These are phyloP conservation scores for Gisinianus flammeolus DNA, from an alignment of 2,888 invertebrate species.

Conservation along the genomic window DNA sequence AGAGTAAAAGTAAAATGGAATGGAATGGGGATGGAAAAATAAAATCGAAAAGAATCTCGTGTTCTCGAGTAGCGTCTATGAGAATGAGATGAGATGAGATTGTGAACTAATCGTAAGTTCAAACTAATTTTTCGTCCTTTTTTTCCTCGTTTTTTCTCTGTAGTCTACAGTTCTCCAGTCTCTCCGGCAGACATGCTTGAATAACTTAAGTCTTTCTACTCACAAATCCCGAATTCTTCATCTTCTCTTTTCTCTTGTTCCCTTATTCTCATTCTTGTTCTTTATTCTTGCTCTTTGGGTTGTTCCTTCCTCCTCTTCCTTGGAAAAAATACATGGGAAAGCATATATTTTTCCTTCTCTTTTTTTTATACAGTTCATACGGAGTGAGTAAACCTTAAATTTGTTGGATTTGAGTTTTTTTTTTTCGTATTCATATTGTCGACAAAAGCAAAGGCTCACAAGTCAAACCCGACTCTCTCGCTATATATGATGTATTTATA, in stretches of 20 bases:
- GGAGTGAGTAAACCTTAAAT: too few relatives aligned
- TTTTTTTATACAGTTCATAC: background rate
- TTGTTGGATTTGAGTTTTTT: too few relatives aligned
- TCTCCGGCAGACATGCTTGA: background rate
- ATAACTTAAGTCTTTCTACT: constrained; percentile 5
- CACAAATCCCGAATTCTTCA: background rate
- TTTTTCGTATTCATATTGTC: background rate
- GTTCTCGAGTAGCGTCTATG: too few relatives aligned
- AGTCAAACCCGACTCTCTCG: background rate
- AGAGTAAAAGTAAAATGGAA: constrained; percentile 23
- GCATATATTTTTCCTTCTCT: background rate
- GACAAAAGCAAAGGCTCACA: background rate
- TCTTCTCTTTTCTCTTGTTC: background rate
- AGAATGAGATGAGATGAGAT: background rate
- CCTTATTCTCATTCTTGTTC: background rate
- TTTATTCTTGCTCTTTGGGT: background rate
- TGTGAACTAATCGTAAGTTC: constrained; percentile 24
- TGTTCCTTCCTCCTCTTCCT: background rate
- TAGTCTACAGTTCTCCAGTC: background rate
- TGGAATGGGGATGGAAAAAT: constrained; percentile 27
- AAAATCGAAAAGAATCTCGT: constrained; percentile 32
- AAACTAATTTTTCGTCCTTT: constrained; percentile 32
- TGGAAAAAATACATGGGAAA: background rate
- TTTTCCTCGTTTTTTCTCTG: background rate
- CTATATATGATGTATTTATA: background rate